These are phyloP conservation scores for Orthonyx spaldingii DNA, from an alignment of 2,113 vertebrate genomes.

Conservation along the genomic window DNA sequence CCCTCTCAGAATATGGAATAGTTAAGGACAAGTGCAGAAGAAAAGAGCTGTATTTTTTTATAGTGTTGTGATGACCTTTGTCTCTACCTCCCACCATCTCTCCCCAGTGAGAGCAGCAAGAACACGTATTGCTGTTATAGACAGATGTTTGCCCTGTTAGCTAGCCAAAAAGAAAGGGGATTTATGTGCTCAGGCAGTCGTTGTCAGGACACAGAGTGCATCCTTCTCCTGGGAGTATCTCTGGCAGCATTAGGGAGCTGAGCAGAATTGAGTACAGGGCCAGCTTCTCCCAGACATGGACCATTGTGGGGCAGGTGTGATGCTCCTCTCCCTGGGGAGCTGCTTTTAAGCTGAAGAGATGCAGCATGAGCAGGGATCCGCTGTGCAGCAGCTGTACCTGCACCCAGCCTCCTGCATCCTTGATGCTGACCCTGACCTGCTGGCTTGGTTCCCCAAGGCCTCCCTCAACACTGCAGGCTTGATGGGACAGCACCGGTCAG, in stretches of 20 bases:
- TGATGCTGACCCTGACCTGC: not conserved
- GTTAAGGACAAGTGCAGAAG: not conserved
- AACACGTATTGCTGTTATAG: not conserved
- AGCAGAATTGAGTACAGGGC: fast-evolving
- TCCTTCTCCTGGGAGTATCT: not conserved
- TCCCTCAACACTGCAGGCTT: not conserved
- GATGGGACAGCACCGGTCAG: fast-evolving
- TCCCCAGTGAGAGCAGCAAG: not conserved
- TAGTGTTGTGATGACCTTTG: not conserved
- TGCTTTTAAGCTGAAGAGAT: not conserved
- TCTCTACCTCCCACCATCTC: not conserved
- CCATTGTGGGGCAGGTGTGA: not conserved
- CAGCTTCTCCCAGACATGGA: not conserved
- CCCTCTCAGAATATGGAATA: not conserved
- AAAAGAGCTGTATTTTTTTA: not conserved
- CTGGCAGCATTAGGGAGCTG: not conserved
- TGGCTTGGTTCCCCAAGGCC: not conserved
- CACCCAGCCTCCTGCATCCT: not conserved
- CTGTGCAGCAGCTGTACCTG: not conserved
- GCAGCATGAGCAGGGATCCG: not conserved
- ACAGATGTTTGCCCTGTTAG: not conserved
- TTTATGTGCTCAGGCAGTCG: not conserved
- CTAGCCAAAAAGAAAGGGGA: not conserved
- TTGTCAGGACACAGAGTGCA: not conserved
- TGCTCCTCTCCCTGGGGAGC: not conserved